A percentile compares a stretch with the other conserved stretches of the same genome.
phyloP scores from a whole-genome alignment of 1,140 invertebrate species.

The Leptinotarsa undecemlineata region DNA sequence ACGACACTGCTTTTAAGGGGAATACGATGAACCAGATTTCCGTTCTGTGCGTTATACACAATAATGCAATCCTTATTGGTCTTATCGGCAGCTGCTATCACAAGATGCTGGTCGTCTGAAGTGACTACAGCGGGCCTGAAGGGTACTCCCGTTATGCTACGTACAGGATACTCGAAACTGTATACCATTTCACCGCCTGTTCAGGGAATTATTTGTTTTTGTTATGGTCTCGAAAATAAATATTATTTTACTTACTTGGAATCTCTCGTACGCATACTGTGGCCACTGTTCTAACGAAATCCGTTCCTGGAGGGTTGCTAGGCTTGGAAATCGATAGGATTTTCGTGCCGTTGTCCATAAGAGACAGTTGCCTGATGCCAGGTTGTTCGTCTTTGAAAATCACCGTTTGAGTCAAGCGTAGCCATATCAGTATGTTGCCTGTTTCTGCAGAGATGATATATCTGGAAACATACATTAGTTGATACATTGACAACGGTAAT shows the following conservation, averaged over 20 bases:
- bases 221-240: not conserved
- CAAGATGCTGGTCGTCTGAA: conserved; percentile 76
- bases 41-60: conserved; percentile 83
- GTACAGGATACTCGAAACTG: conserved; percentile 77
- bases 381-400: conserved; percentile 83
- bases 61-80: conserved; percentile 79
- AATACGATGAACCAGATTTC: conserved; percentile 78
- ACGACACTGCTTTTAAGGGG: conserved; percentile 66
- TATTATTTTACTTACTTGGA: conserved; percentile 61
- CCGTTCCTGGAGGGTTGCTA: conserved; percentile 62
- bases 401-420: conserved; percentile 80
- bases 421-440: conserved; percentile 91
- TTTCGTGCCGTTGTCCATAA: conserved; percentile 82
- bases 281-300: conserved; percentile 65
- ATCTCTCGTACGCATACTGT: conserved; percentile 70
- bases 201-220: not conserved
- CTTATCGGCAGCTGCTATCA: conserved; percentile 81
- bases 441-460: conserved; percentile 90
- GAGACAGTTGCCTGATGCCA: conserved; percentile 82
- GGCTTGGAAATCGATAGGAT: conserved; percentile 83
- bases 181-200: conserved; percentile 76
- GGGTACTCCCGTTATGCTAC: conserved; percentile 66
- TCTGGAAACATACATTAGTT: conserved; percentile 47
- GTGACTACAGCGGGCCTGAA: conserved; percentile 79
- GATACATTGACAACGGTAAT: too few relatives aligned